These are phyloP conservation scores for Dicycla oo DNA, from an alignment of 2,888 invertebrate genomes.

Conservation along the genomic window DNA sequence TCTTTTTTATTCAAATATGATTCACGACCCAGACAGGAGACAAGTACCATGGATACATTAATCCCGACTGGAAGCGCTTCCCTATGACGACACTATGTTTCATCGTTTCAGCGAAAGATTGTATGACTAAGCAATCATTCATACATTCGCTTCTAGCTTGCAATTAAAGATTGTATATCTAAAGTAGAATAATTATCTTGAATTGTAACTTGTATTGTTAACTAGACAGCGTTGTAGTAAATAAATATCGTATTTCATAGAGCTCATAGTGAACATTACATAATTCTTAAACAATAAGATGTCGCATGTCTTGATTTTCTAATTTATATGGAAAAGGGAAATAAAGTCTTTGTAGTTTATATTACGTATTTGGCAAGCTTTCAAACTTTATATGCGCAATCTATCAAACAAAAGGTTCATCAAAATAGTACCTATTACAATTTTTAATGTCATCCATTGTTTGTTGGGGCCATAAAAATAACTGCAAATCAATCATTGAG, in stretches of 20 bases:
- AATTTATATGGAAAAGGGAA: constrained; percentile 10
- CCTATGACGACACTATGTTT: constrained; percentile 76
- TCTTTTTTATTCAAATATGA: constrained; percentile 53
- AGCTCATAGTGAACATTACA: constrained; percentile 46
- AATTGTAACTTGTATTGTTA: constrained; percentile 28
- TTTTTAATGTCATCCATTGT: constrained; percentile 31
- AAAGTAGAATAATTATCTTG: constrained; percentile 14
- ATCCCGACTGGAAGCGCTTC: constrained; percentile 64
- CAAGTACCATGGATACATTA: constrained; percentile 66
- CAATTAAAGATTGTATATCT: constrained; percentile 58
- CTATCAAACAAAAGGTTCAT: constrained; percentile 32
- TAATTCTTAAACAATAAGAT: constrained; percentile 22
- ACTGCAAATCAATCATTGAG: constrained; percentile 17
- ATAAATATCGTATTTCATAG: constrained; percentile 23
- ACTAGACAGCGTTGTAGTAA: constrained; percentile 36
- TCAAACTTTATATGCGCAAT: constrained; percentile 36
- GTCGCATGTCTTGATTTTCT: constrained; percentile 2
- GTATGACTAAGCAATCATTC: constrained; percentile 78
- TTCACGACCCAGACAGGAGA: constrained; percentile 58
- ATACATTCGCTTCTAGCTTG: constrained; percentile 73
- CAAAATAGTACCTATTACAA: constrained; percentile 4
- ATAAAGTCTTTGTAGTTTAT: constrained; percentile 24
- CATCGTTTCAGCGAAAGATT: constrained; percentile 83
- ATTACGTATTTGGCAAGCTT: constrained; percentile 49
- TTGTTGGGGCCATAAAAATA: constrained; percentile 5